A percentile compares a stretch with the other conserved stretches of the same genome.
These are phyloP conservation scores for Prunella himalayana DNA, from an alignment of 2,113 vertebrate species.

Conservation along the genomic window DNA sequence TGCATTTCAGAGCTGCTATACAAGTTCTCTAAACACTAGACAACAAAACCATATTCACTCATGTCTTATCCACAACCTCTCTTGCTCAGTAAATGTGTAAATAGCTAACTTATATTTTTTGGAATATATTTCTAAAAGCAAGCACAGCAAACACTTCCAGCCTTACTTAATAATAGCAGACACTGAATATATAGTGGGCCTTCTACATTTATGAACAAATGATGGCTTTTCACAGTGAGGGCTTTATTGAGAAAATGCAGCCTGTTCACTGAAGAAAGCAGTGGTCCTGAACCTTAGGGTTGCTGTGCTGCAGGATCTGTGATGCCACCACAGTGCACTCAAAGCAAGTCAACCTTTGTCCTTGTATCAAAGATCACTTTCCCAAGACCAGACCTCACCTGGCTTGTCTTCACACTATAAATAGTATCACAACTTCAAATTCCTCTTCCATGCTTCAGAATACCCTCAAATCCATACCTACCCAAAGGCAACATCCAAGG, in stretches of 20 bases:
- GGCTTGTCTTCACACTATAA: not conserved
- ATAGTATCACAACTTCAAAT: not conserved
- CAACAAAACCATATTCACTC: not conserved
- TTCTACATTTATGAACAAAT: not conserved
- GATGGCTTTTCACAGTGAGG: not conserved
- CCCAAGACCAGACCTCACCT: not conserved
- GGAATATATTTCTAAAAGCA: not conserved
- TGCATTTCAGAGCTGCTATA: not conserved
- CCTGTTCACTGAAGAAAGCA: not conserved
- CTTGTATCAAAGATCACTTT: not conserved
- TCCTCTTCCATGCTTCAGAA: not conserved
- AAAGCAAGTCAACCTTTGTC: not conserved
- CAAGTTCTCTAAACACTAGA: not conserved
- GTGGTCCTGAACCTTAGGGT: not conserved
- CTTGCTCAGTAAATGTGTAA: not conserved
- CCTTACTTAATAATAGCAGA: not conserved
- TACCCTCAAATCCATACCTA: not conserved
- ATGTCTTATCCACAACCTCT: not conserved
- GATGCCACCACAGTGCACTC: not conserved
- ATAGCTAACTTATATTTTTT: not conserved
- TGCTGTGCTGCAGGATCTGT: rapidly evolving
- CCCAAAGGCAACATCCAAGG: not conserved
- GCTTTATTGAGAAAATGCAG: not conserved
- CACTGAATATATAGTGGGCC: not conserved
- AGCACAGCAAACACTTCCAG: not conserved